phyloP scores from a whole-genome alignment of 92 coral and sea anemone species.

The Palythoa caribaeorum region DNA sequence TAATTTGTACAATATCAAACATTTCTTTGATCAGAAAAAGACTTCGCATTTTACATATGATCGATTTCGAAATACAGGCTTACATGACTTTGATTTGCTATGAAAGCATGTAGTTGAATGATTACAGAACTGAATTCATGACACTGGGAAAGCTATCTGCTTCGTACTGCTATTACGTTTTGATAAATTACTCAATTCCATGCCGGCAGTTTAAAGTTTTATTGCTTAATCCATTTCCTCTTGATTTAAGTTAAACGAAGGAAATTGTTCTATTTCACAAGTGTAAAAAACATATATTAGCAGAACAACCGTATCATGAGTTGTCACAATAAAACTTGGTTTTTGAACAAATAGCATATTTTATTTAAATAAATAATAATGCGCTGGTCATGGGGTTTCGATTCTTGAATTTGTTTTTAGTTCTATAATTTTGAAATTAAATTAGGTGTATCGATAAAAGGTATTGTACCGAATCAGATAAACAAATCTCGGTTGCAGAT shows the following conservation, averaged over 20 bases:
- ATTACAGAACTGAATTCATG: no score
- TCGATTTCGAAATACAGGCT: neutral
- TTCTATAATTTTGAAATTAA: no score
- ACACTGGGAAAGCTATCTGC: neutral
- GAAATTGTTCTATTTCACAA: neutral
- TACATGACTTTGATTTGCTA: no score
- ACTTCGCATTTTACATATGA: neutral
- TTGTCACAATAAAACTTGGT: neutral
- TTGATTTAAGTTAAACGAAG: neutral
- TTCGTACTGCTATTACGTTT: neutral
- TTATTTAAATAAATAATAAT: neutral
- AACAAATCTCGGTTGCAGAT: neutral
- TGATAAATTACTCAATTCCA: neutral
- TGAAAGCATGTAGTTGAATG: neutral
- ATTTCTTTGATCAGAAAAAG: neutral
- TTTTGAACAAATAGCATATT: neutral
- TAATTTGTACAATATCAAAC: conserved; percentile 28
- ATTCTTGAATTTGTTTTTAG: neutral
- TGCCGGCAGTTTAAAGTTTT: neutral
- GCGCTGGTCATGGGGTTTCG: neutral
- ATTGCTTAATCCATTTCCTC: conserved; percentile 40
- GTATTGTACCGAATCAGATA: neutral
- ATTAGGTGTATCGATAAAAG: neutral
- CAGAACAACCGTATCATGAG: neutral
- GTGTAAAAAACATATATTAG: neutral